Conservation (phyloP, 2,113 vertebrate genomes). For the Nicator chloris region DNA sequence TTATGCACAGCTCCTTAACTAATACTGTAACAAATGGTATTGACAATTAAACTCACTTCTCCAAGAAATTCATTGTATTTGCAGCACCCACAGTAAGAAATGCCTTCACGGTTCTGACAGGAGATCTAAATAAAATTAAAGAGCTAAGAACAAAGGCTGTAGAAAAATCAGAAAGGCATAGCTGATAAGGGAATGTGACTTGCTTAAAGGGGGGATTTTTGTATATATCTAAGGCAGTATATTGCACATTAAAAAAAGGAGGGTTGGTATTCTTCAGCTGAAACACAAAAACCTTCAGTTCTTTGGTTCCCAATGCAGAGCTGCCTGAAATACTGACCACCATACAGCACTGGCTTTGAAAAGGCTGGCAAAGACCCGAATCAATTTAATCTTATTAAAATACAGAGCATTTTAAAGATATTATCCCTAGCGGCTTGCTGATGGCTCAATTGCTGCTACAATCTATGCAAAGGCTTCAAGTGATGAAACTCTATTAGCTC, state of each 20-base stretch:
- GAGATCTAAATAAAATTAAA: constrained; percentile 59
- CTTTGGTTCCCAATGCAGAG: background rate
- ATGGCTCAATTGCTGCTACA: constrained; percentile 33
- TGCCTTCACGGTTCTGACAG: constrained; percentile 35
- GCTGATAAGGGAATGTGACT: background rate
- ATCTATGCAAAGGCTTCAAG: background rate
- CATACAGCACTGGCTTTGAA: background rate
- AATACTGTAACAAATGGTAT: constrained; percentile 54
- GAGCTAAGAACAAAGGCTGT: constrained; percentile 45
- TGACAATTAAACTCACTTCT: constrained; percentile 25
- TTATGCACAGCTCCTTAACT: constrained; percentile 47
- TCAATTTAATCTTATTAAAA: constrained; percentile 38
- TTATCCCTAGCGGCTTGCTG: constrained; percentile 8
- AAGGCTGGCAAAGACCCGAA: background rate
- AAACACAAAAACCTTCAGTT: background rate
- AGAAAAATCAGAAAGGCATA: constrained; percentile 19
- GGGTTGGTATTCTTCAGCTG: background rate
- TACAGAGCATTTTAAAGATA: constrained; percentile 8
- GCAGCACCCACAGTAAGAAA: constrained; percentile 32
- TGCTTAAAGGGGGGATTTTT: background rate
- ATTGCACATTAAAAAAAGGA: background rate
- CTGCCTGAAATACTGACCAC: background rate
- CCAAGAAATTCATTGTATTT: constrained; percentile 30
- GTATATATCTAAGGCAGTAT: background rate
- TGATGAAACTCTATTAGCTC: constrained; percentile 29